Base-by-base conservation (phyloP, 92 coral and sea anemone species). In the Palythoa caribaeorum region DNA sequence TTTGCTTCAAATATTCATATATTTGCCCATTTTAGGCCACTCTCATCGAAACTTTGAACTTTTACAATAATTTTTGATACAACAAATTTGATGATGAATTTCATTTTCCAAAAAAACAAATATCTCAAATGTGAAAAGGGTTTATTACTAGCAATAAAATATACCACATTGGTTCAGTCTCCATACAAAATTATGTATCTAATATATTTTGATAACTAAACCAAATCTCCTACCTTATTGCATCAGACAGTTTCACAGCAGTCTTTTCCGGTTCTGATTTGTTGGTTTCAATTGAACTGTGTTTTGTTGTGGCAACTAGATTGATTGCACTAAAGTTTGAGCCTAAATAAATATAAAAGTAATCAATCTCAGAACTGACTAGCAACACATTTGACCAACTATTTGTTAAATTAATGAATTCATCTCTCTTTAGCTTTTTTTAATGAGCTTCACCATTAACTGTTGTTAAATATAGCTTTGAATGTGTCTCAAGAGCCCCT, bases 301-400 rank as follows among this genome's bases (percentile, higher is more conserved):
- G 79, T 66, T 89, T 85, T 84, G 84, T 54, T 63, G 88, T 35
- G 38, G 87, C 63, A 20, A 92, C 65, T 73, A 78, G 38, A 35
- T 83, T 80, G 52, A 85, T 69, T 4, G 77, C 86, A 72, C 60
- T 85, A 73, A 92, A 80, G 9, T 76, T 38, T 7, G 92, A 77
- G 47, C 87, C 94, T 92, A 44, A 5, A 36, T 17, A 59, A 8
- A 2, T 3, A 63, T 17, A 63, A 63, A 3, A 9, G 20, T n/a
- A 70, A 15, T 14, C 9, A 12, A 20, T 35, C 17, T 35, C 10
- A 70, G 47, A 70, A 70, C 47, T 8, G 40, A 36, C 75, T 70
- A 70, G 47, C 36, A 37, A 70, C 15, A 28, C 15, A 13, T 10
- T 5, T 17, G 9, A 70, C 4, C 16, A 38, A 2, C n/a, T 11